Evolutionary conservation across 2,797 vertebrate genomes (phyloP).

Genomic region (Perodicticus potto): DNA sequence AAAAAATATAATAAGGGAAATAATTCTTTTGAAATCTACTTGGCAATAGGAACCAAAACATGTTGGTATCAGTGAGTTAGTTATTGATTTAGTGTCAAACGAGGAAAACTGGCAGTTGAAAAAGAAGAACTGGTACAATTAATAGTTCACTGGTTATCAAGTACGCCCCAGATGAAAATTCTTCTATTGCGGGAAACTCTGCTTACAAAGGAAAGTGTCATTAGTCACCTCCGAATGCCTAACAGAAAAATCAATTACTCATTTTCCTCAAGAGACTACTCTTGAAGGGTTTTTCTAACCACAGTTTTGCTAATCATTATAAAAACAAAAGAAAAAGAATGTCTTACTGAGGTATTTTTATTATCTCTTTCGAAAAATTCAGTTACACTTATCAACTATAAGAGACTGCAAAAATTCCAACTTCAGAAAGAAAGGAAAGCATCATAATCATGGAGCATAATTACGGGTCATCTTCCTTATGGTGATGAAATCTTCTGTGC

Average conservation of each 20-base stretch:
- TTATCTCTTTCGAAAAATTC: slow-evolving; percentile 21
- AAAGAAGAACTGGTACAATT: background rate
- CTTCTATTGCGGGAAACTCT: background rate
- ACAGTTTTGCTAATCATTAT: background rate
- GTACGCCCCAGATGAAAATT: slow-evolving; percentile 7
- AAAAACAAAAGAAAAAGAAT: background rate
- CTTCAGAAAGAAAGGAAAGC: slow-evolving; percentile 15
- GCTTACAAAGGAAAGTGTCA: slow-evolving; percentile 29
- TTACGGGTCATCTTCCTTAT: slow-evolving; percentile 6
- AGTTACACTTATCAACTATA: background rate
- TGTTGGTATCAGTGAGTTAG: background rate
- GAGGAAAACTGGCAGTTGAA: background rate
- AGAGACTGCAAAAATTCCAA: background rate
- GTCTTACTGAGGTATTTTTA: background rate
- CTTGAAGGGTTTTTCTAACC: background rate
- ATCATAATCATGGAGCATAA: background rate
- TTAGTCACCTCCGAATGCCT: background rate
- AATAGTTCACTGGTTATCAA: slow-evolving; percentile 55
- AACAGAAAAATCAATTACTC: slow-evolving; percentile 26
- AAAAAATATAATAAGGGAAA: slow-evolving; percentile 35
- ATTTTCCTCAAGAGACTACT: slow-evolving; percentile 26
- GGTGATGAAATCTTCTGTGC: slow-evolving; percentile 1
- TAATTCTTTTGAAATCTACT: background rate
- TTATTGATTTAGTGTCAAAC: slow-evolving; percentile 14
- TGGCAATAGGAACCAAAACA: background rate